phyloP scores from a whole-genome alignment of 2,797 vertebrate species.

The Heterohyrax brucei region DNA sequence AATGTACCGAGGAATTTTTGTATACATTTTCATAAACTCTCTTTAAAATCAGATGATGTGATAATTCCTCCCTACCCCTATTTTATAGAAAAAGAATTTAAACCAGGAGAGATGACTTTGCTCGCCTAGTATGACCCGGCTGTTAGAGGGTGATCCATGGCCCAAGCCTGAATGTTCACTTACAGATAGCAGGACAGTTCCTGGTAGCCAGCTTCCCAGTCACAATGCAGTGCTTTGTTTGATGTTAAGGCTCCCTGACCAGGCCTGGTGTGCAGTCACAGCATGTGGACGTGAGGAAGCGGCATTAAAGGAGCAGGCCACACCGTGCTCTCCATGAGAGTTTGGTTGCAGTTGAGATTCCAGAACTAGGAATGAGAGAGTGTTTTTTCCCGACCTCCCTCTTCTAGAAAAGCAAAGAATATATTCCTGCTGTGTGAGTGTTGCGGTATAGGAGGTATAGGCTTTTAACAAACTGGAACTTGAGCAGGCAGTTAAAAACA shows the following conservation, averaged over 20 bases:
- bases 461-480: neutral
- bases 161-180: neutral
- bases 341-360: neutral
- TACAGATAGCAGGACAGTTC: too few relatives aligned
- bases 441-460: neutral
- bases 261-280: neutral
- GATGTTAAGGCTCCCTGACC: neutral
- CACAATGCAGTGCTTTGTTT: neutral
- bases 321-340: neutral
- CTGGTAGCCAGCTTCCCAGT: neutral
- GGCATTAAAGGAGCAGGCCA: neutral
- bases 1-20: neutral
- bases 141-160: fast-evolving
- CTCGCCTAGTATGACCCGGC: neutral
- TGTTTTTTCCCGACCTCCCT: neutral
- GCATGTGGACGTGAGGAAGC: neutral
- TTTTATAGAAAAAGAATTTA: neutral
- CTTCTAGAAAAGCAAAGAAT: neutral
- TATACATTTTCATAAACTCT: neutral
- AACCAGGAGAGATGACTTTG: neutral
- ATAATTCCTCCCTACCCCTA: too few relatives aligned
- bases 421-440: fast-evolving
- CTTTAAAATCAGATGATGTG: neutral
- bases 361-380: neutral
- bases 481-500: neutral